These are phyloP conservation scores for Tautogolabrus adspersus DNA, from an alignment of 2,113 vertebrate species.

Conservation along the genomic window DNA sequence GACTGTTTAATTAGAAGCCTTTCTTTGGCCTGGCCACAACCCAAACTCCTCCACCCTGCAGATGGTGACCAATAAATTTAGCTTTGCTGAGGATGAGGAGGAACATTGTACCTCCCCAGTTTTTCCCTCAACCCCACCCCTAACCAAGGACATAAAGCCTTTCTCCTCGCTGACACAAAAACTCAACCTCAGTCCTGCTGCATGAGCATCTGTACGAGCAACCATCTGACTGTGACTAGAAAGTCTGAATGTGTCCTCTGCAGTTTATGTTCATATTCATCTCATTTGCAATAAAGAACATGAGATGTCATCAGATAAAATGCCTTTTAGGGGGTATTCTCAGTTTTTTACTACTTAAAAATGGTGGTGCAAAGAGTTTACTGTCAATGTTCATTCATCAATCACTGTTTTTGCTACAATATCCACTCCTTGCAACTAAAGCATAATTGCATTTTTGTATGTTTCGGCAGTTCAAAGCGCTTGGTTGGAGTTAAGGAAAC, in stretches of 20 bases:
- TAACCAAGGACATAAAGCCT: constrained; percentile 76
- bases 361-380: neutral
- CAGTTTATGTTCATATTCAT: neutral
- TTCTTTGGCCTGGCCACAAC: constrained; percentile 82
- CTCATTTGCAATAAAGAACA: neutral
- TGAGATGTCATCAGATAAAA: neutral
- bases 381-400: neutral
- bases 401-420: neutral
- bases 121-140: constrained; percentile 76
- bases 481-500: constrained; percentile 42
- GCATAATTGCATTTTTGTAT: constrained; percentile 34
- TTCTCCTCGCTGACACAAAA: constrained; percentile 65
- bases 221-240: constrained; percentile 8
- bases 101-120: constrained; percentile 73
- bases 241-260: neutral
- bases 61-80: constrained; percentile 88
- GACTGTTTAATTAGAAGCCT: constrained; percentile 89
- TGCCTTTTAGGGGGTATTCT: neutral
- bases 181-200: constrained; percentile 45
- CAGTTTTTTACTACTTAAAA: neutral
- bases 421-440: neutral
- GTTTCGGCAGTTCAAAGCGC: constrained; percentile 31
- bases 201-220: constrained; percentile 6
- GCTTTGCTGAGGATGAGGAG: constrained; percentile 79
- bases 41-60: constrained; percentile 87